These are phyloP conservation scores for Apogon hyalosoma DNA, from an alignment of 2,797 vertebrate genomes.

Conservation along the genomic window DNA sequence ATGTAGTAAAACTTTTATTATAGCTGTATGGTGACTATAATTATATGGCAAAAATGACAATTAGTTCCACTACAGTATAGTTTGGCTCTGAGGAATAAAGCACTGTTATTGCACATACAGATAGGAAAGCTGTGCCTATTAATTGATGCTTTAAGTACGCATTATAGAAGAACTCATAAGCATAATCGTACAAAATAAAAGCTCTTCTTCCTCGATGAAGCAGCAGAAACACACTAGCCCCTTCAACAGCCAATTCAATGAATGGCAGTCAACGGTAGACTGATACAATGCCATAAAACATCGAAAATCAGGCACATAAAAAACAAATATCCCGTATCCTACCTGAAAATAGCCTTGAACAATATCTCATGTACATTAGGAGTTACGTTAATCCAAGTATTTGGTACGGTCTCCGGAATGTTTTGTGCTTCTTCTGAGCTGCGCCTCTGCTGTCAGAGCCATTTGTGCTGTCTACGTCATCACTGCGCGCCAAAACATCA, in stretches of 20 bases:
- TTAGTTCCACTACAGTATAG: not conserved
- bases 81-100: slow-evolving; percentile 21
- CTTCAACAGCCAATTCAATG: not conserved
- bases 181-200: slow-evolving; percentile 1
- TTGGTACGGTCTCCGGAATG: slow-evolving; percentile 21
- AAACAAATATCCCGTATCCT: slow-evolving; percentile 45
- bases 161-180: not conserved
- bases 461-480: slow-evolving; percentile 77
- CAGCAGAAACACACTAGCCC: not conserved
- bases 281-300: not conserved
- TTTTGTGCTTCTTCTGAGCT: slow-evolving; percentile 48
- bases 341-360: slow-evolving; percentile 82
- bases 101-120: not conserved
- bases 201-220: not conserved
- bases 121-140: not conserved
- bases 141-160: not conserved
- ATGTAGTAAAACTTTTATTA: not conserved
- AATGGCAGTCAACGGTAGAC: slow-evolving; percentile 19
- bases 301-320: not conserved
- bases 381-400: slow-evolving; percentile 27
- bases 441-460: slow-evolving; percentile 56
- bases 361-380: slow-evolving; percentile 79
- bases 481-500: slow-evolving; percentile 61
- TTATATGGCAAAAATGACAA: not conserved
- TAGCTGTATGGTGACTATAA: not conserved